Evolutionary conservation across 1,140 invertebrate species (phyloP).

Genomic region (Leptopilina boulardi): DNA sequence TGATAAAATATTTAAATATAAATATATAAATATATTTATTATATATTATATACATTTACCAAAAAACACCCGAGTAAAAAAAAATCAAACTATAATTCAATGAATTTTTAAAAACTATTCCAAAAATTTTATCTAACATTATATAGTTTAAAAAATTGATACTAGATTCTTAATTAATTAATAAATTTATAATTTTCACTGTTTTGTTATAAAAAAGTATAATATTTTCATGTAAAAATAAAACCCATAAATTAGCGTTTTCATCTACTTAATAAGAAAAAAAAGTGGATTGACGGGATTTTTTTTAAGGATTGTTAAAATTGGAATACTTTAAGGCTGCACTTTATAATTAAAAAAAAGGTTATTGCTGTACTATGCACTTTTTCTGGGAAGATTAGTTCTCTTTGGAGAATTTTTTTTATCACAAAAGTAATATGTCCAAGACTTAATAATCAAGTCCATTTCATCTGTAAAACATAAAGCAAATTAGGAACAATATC

Average conservation of each 20-base stretch:
- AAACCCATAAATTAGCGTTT: neutral
- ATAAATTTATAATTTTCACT: neutral
- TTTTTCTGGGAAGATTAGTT: neutral
- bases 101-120: too few relatives aligned
- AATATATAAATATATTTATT: too few relatives aligned
- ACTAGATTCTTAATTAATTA: too few relatives aligned
- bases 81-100: too few relatives aligned
- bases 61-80: neutral
- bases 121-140: too few relatives aligned
- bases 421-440: neutral
- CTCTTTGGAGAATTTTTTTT: neutral
- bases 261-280: neutral
- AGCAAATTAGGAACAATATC: neutral
- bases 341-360: neutral
- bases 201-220: neutral
- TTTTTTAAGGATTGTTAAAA: neutral
- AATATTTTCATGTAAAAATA: neutral
- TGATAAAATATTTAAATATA: neutral
- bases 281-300: neutral
- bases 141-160: too few relatives aligned
- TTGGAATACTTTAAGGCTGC: neutral
- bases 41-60: too few relatives aligned
- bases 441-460: neutral
- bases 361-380: neutral
- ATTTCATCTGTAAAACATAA: neutral